Base-by-base conservation (phyloP, 2,888 invertebrate genomes). In the Nomada goodeniana region DNA sequence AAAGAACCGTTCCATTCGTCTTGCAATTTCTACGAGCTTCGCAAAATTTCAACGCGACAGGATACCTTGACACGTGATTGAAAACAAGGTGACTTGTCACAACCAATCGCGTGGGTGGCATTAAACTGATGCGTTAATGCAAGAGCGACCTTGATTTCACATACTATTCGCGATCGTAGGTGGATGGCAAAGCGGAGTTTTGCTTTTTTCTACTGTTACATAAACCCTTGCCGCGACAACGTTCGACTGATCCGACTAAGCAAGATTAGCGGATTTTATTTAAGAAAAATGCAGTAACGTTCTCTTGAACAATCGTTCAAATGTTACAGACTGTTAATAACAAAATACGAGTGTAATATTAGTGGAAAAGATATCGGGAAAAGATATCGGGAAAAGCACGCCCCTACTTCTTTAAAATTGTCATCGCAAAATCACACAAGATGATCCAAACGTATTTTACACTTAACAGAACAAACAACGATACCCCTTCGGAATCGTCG, bases 61-160 rank as follows among this genome's bases (percentile, higher is more conserved):
- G 64, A 71, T 70, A 83, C 83, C 83, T 83, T 83, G 83, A 83
- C 72, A 59, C 20, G 72, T 42, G 83, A 83, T 83, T 83, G 75
- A 53, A 83, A 83, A 83, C 83, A 83, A 83, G 83, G 83, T 82
- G 74, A 83, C 83, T 78, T 69, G 79, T 73, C 78, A 73, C 64
- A 71, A 63, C 59, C 83, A 76, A 83, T 83, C 79, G 53, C 75
- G 83, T 83, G 53, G 83, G 83, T 47, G 76, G 83, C 72, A 69
- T 75, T 78, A 79, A 75, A 69, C 72, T 79, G 83, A 60, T 83
- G 83, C 78, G 83, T 83, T 83, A 83, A 83, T 83, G 83, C 83
- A 83, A 75, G n/a, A 70, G 55, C 67, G 83, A 83, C 83, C 83
- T 83, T 83, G 83, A 79, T 83, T 78, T 60, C 20, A 18, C 11